Evolutionary conservation across 2,888 invertebrate species (phyloP).

Genomic region (Dasypogon diadema): DNA sequence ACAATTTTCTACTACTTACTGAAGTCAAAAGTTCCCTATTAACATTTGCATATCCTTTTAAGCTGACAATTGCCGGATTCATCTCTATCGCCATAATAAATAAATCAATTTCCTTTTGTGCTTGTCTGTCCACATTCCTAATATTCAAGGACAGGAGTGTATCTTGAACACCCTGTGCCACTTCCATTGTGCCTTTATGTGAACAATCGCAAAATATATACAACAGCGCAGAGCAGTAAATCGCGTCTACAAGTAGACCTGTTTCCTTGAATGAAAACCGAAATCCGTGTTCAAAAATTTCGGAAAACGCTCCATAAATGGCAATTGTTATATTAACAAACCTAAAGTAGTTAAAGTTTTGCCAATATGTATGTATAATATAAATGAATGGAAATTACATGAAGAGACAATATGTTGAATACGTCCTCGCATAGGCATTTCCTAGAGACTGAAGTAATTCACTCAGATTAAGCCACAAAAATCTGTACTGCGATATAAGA

Average conservation of each 20-base stretch:
- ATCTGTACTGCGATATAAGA: conserved; percentile 74
- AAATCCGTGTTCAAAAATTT: conserved; percentile 76
- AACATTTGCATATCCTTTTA: conserved; percentile 75
- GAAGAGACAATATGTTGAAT: conserved; percentile 76
- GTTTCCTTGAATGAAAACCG: conserved; percentile 76
- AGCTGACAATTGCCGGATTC: conserved; percentile 77
- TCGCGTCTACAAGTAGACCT: conserved; percentile 74
- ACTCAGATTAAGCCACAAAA: conserved; percentile 75
- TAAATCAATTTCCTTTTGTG: conserved; percentile 76
- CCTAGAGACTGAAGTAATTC: conserved; percentile 75
- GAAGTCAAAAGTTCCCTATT: conserved; percentile 75
- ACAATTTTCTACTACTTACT: conserved; percentile 71
- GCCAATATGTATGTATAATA: neutral
- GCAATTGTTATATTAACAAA: conserved; percentile 77
- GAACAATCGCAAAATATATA: conserved; percentile 78
- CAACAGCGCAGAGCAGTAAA: conserved; percentile 73
- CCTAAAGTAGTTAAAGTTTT: conserved; percentile 63
- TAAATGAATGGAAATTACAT: conserved; percentile 69
- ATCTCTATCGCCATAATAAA: conserved; percentile 77
- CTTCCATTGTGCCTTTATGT: conserved; percentile 74
- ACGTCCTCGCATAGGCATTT: conserved; percentile 77
- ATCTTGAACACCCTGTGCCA: conserved; percentile 74
- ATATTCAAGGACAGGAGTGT: conserved; percentile 73
- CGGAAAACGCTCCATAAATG: conserved; percentile 76
- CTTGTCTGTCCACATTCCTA: conserved; percentile 71